phyloP scores from a whole-genome alignment of 2,113 vertebrate species.

The Chaenogobius annularis region DNA sequence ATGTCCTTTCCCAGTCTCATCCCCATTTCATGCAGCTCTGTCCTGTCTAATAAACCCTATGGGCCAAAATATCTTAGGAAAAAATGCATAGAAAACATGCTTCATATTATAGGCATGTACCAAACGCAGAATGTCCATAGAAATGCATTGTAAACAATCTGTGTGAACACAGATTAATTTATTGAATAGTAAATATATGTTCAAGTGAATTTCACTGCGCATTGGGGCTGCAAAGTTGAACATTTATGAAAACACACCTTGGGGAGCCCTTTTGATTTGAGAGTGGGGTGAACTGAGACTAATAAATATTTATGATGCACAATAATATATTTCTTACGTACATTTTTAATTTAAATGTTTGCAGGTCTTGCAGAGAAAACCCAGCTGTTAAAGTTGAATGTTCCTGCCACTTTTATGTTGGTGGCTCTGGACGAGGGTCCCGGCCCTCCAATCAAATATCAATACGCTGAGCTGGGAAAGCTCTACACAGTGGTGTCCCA shows the following conservation, averaged over 20 bases:
- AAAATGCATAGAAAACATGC: neutral
- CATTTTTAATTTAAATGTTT: neutral
- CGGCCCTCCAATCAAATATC: slow-evolving; percentile 98
- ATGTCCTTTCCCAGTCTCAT: too few relatives aligned
- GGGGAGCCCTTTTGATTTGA: too few relatives aligned
- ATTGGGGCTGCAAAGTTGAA: neutral
- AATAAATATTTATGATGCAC: neutral
- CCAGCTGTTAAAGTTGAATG: slow-evolving; percentile 93
- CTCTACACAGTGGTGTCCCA: slow-evolving; percentile 98
- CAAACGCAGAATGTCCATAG: too few relatives aligned
- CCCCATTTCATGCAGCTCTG: too few relatives aligned
- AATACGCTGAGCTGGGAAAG: slow-evolving; percentile 97
- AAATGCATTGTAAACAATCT: too few relatives aligned
- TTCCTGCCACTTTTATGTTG: slow-evolving; percentile 98
- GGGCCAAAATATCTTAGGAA: too few relatives aligned
- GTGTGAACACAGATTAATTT: too few relatives aligned
- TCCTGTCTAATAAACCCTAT: too few relatives aligned
- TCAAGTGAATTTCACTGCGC: too few relatives aligned
- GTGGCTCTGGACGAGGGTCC: slow-evolving; percentile 97
- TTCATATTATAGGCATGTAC: too few relatives aligned
- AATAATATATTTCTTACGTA: neutral
- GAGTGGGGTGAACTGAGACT: too few relatives aligned
- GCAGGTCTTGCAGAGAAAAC: slow-evolving; percentile 97
- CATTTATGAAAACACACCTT: neutral
- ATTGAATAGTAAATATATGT: too few relatives aligned